phyloP scores from a whole-genome alignment of 2,888 invertebrate species.

The Loripinus fragilis region DNA sequence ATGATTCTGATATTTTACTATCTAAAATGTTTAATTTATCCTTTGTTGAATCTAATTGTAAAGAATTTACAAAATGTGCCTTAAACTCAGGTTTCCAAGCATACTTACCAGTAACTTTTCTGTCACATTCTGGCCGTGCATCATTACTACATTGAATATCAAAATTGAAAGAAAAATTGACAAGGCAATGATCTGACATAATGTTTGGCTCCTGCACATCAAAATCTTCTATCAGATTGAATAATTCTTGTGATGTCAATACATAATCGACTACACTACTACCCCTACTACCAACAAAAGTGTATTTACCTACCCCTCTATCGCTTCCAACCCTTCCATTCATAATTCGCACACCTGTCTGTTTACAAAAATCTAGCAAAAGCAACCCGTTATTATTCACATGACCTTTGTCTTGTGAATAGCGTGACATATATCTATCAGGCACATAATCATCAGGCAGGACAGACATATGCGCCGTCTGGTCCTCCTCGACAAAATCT shows the following conservation, averaged over 20 bases:
- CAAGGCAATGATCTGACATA: not conserved
- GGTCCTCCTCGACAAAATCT: not conserved
- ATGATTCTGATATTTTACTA: not conserved
- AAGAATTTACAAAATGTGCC: not conserved
- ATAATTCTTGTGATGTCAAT: not conserved
- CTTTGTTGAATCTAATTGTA: not conserved
- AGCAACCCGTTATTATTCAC: conserved; percentile 3
- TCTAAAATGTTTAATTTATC: not conserved
- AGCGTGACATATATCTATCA: not conserved
- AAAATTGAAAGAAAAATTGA: not conserved
- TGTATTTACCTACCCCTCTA: not conserved
- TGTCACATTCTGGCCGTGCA: no score
- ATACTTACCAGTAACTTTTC: not conserved
- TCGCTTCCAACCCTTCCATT: conserved; percentile 20
- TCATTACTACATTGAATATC: not conserved
- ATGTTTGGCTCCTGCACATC: not conserved
- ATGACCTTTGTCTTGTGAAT: conserved; percentile 17
- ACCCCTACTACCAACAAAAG: conserved; percentile 18
- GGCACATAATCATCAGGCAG: conserved; percentile 1
- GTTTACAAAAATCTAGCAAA: not conserved
- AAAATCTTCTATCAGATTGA: not conserved
- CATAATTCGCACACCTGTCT: conserved; percentile 16
- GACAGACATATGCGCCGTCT: not conserved
- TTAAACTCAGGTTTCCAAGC: not conserved
- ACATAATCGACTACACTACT: conserved; percentile 24